phyloP scores from a whole-genome alignment of 1,140 invertebrate species.

The Drosophila pallidifrons region DNA sequence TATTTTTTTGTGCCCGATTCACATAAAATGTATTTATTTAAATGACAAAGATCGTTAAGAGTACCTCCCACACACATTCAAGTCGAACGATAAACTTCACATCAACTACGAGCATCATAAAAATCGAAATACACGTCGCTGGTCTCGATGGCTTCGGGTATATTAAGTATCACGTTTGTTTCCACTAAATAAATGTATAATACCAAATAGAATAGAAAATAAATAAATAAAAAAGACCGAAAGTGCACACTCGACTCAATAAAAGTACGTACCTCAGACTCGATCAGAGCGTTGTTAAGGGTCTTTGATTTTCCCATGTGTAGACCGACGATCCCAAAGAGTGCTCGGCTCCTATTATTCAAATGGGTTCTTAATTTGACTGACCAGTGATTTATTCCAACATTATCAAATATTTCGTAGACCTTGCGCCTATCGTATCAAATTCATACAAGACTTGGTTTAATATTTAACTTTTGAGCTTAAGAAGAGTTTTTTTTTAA shows the following conservation, averaged over 20 bases:
- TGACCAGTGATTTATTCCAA: slow-evolving; percentile 60
- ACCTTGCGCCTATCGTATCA: too few relatives aligned
- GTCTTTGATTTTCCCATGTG: neutral
- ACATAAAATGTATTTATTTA: slow-evolving; percentile 48
- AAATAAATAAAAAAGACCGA: slow-evolving; percentile 55
- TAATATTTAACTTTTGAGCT: too few relatives aligned
- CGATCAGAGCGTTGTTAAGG: slow-evolving; percentile 8
- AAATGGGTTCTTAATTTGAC: slow-evolving; percentile 58
- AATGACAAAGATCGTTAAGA: slow-evolving; percentile 44
- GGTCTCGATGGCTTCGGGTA: slow-evolving; percentile 32
- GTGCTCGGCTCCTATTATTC: neutral
- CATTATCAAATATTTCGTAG: too few relatives aligned
- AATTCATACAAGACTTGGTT: too few relatives aligned
- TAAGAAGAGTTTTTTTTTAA: too few relatives aligned
- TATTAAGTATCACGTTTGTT: slow-evolving; percentile 57
- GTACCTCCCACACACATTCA: slow-evolving; percentile 29
- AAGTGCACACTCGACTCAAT: slow-evolving; percentile 37
- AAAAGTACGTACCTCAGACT: slow-evolving; percentile 65
- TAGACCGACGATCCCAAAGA: neutral
- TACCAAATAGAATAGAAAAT: slow-evolving; percentile 57
- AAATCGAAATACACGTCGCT: slow-evolving; percentile 70
- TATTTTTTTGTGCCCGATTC: slow-evolving; percentile 17
- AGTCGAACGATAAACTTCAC: neutral
- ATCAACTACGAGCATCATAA: slow-evolving; percentile 36
- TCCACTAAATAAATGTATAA: slow-evolving; percentile 38